Evolutionary conservation across 2,113 vertebrate species (phyloP), one percentile per base, ranked within the genome.

Genomic region (Mesitornis unicolor): DNA sequence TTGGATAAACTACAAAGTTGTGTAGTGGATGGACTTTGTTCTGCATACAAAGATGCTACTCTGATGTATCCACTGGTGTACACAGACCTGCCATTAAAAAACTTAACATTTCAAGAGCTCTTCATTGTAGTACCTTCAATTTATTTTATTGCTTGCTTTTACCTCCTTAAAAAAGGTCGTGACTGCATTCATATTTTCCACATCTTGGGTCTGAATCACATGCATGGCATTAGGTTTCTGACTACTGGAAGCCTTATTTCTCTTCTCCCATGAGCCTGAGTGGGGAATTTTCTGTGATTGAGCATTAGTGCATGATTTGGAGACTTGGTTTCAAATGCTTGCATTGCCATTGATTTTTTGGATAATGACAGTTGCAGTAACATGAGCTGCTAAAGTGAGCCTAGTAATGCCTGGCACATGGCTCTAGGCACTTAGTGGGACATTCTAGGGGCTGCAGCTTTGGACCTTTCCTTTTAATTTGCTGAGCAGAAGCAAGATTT

Each of bases 391-490:
- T 47, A 81, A 56, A 57, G 4, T 24, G 56, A 56, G 20, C 7
- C 50, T 63, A 31, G 51, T 31, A 38, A 15, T 35, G 64, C 33
- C 45, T 92, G 33, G 14, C 11, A 20, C 51, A 31, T 6, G 16
- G 42, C 61, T 84, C 36, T 15, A 56, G 48, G 45, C 22, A 48
- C 25, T 60, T 71, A 28, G 21, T 4, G 20, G 16, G 29, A 51
- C 31, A 86, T 85, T 84, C 33, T 73, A 43, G 43, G 47, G 31
- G 8, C 33, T 75, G 28, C 69, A 74, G 57, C 16, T 93, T 87
- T 85, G 59, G 29, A 57, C 16, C 16, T 89, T 89, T 47, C 16
- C 18, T 95, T 86, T 73, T 40, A 54, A 71, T 61, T 78, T 91
- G 14, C 59, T 88, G 40, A 88, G 57, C 22, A 77, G 14, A 57